Percentiles rank a stretch among this genome's conserved stretches.
phyloP scores from a whole-genome alignment of 2,888 invertebrate species.

The Eubasilissa splendida region DNA sequence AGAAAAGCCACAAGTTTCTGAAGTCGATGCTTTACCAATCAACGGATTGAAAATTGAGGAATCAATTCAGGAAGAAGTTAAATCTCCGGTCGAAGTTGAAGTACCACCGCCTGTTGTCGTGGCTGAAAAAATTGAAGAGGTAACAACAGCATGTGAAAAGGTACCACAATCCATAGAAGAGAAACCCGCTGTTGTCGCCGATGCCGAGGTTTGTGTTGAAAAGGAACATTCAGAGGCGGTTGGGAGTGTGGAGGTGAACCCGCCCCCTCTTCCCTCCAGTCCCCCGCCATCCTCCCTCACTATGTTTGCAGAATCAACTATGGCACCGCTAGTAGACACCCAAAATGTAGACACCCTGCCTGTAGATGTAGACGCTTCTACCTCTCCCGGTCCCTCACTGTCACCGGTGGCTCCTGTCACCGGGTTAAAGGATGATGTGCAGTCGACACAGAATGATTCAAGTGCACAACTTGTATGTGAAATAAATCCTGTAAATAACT shows the following conservation, averaged over 20 bases:
- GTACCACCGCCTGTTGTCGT: conserved; percentile 26
- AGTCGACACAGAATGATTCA: conserved; percentile 33
- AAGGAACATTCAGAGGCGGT: conserved; percentile 62
- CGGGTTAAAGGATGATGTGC: conserved; percentile 31
- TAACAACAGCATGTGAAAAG: conserved; percentile 33
- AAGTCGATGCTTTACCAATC: conserved; percentile 48
- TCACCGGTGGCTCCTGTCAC: conserved; percentile 25
- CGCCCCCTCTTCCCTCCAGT: conserved; percentile 82
- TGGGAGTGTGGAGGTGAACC: conserved; percentile 78
- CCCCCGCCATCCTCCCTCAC: conserved; percentile 84
- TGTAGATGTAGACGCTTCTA: conserved; percentile 54
- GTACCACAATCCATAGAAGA: conserved; percentile 51
- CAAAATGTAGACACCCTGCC: conserved; percentile 37
- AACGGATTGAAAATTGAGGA: conserved; percentile 56
- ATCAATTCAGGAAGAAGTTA: conserved; percentile 42
- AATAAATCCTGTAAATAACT: conserved; percentile 45
- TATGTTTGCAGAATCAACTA: conserved; percentile 81
- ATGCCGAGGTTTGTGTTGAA: conserved; percentile 73
- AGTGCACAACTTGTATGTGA: conserved; percentile 46
- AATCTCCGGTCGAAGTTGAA: conserved; percentile 51
- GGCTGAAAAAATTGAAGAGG: conserved; percentile 37
- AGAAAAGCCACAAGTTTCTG: conserved; percentile 34
- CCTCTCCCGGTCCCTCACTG: conserved; percentile 48
- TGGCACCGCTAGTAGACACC: conserved; percentile 67
- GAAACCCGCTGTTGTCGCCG: conserved; percentile 64